Evolutionary conservation across 2,888 invertebrate genomes (phyloP), one percentile per base, ranked within the genome.

Genomic region (Drosophila ustulata): DNA sequence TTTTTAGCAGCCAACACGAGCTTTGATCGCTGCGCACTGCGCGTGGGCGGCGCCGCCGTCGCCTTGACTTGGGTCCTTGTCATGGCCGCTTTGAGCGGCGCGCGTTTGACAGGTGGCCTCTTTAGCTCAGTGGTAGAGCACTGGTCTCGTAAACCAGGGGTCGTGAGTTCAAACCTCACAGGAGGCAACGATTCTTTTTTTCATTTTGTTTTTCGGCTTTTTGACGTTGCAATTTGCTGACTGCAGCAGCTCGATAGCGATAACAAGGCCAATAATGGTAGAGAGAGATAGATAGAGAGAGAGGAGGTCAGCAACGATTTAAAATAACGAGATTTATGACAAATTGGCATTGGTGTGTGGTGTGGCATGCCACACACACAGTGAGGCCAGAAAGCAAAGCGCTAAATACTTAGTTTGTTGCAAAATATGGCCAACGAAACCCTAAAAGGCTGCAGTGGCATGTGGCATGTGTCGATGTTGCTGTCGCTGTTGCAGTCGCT

Each of bases 141-240:
- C 96, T 96, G 96, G 96, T 96, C 96, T 96, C 95, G 96, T 96
- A 96, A 96, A 96, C 96, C 95, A 96, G 95, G 95, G 96, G 96
- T 96, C 96, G 96, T 95, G 96, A 96, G 96, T 96, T 96, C 96
- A 95, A 96, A 95, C 95, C 96, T 96, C 96, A 95, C 95, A 95
- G 95, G 95, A 95, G 96, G 96, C 96, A 95, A 18, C 1, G 7
- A 34, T 26, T 39, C 9, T 18, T 23, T 28, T 6, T n/a, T 23
- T 39, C 9, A 9, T 30, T 46, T 66, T 46, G 1, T 32, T 37
- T 6, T 41, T 41, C 6, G 5, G 30, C 7, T 9, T 18, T 66
- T 30, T 72, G 71, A 71, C 66, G 13, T 13, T 37, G 76, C 50
- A 71, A 77, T 66, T 66, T 66, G 77, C 71, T 79, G 77, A 77